Percentiles rank a stretch among this genome's conserved stretches.
These are phyloP conservation scores for Haliclona indistincta DNA, from an alignment of 37 sponge, comb jelly and placozoan genomes.

Conservation along the genomic window DNA sequence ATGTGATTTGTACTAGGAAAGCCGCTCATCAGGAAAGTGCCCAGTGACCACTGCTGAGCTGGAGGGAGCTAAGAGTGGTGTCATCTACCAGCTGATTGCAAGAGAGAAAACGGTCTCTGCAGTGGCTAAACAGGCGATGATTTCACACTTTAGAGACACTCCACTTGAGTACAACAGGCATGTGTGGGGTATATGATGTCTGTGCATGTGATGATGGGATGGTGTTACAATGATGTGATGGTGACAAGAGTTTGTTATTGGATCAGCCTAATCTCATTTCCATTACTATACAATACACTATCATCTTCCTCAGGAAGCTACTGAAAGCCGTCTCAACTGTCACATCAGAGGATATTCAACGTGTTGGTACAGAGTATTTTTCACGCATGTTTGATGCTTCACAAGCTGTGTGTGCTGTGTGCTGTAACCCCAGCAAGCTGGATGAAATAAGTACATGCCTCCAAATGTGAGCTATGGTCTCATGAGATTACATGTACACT, in stretches of 20 bases:
- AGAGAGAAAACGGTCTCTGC: slow-evolving; percentile 56
- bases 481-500: slow-evolving; percentile 1
- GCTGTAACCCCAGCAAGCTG: slow-evolving; percentile 82
- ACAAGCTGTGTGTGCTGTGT: slow-evolving; percentile 58
- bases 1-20: neutral
- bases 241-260: neutral
- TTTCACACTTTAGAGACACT: slow-evolving; percentile 25
- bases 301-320: slow-evolving; percentile 29
- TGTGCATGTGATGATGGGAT: neutral
- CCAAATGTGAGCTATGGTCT: slow-evolving; percentile 67
- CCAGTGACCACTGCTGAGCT: slow-evolving; percentile 59
- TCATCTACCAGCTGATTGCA: slow-evolving; percentile 61
- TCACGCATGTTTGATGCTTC: slow-evolving; percentile 57
- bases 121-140: slow-evolving; percentile 40
- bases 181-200: neutral
- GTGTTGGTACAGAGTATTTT: slow-evolving; percentile 77
- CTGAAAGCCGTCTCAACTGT: slow-evolving; percentile 67
- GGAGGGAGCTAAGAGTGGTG: slow-evolving; percentile 78
- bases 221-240: neutral
- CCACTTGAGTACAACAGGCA: slow-evolving; percentile 34
- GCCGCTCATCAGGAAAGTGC: slow-evolving; percentile 26
- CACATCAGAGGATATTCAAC: slow-evolving; percentile 62
- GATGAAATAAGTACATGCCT: slow-evolving; percentile 63
- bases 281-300: neutral
- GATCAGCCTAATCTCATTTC: neutral